phyloP scores from a whole-genome alignment of 2,888 invertebrate species.

The Erebia palarica region DNA sequence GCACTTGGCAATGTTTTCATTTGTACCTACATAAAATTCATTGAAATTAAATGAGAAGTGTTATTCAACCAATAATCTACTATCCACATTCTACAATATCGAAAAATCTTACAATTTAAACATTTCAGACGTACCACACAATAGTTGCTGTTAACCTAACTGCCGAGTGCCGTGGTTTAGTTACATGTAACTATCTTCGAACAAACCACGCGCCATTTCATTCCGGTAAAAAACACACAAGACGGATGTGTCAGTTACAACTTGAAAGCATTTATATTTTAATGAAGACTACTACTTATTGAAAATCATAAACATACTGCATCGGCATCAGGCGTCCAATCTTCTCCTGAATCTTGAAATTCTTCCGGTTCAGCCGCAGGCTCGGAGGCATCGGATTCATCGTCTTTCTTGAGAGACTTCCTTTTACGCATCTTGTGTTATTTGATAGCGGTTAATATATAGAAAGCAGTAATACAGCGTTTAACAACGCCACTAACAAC shows the following conservation, averaged over 20 bases:
- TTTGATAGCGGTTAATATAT: slow-evolving; percentile 19
- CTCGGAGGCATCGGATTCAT: slow-evolving; percentile 77
- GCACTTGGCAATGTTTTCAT: background rate
- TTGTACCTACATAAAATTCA: background rate
- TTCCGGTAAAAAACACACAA: slow-evolving; percentile 15
- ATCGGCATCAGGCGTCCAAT: slow-evolving; percentile 82
- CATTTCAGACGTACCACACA: background rate
- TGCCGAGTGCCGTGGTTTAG: slow-evolving; percentile 36
- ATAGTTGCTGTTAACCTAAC: slow-evolving; percentile 34
- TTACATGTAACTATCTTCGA: slow-evolving; percentile 28
- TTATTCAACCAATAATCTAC: too few relatives aligned
- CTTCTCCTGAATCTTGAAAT: slow-evolving; percentile 80
- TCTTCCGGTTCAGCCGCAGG: slow-evolving; percentile 76
- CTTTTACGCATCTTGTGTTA: slow-evolving; percentile 70
- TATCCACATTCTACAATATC: background rate
- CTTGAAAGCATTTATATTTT: background rate
- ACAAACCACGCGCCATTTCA: slow-evolving; percentile 42
- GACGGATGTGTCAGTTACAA: background rate
- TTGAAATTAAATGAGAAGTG: background rate
- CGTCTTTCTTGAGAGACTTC: slow-evolving; percentile 75
- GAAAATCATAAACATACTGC: slow-evolving; percentile 56
- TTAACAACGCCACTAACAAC: slow-evolving; percentile 25
- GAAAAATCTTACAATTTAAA: background rate
- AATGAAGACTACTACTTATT: background rate
- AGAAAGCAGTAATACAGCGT: slow-evolving; percentile 26